Evolutionary conservation across 2,113 vertebrate genomes (phyloP), one percentile per base, ranked within the genome.

Genomic region (Dendrocopos noguchii): DNA sequence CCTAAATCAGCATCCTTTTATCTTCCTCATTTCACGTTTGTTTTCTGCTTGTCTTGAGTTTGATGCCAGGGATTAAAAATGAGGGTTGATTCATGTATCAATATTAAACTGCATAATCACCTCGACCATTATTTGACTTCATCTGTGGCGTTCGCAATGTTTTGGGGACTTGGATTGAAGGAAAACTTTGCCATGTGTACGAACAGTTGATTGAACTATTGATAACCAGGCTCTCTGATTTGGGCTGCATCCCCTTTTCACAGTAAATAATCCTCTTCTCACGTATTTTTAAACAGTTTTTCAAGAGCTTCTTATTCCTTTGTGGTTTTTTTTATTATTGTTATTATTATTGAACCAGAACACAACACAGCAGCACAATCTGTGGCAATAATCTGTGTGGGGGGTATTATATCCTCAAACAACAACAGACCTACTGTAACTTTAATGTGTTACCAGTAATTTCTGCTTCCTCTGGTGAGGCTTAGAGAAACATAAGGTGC

Each of bases 1-100:
- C 72, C 87, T 87, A 93, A 97, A 97, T 97, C 91, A 96, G 74
- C 94, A 88, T 94, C 87, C 88, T 97, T 97, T 97, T 94, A 91
- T 97, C 96, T 94, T 96, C 93, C 60, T 96, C 91, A 93, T 96
- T 97, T 97, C 93, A 91, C 50, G 1, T 97, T 95, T 95, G 94
- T 96, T 97, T 96, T 95, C 83, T 88, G 67, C 5, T 11, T 25
- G 21, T 86, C 91, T 97, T 95, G 86, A n/a, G 84, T 96, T 79
- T 88, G 67, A 94, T 95, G 75, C 72, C 92, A 74, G 72, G 39
- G 95, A 94, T 95, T 96, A 93, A 96, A 97, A 95, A 94, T 60
- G 84, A 96, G 70, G 17, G 71, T 88, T 88, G 65, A 93, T 94
- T 94, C 10, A 1, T 84, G 61, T 81, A 84, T 96, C 84, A 91